phyloP scores from a whole-genome alignment of 2,888 invertebrate species.

The Mantis religiosa region DNA sequence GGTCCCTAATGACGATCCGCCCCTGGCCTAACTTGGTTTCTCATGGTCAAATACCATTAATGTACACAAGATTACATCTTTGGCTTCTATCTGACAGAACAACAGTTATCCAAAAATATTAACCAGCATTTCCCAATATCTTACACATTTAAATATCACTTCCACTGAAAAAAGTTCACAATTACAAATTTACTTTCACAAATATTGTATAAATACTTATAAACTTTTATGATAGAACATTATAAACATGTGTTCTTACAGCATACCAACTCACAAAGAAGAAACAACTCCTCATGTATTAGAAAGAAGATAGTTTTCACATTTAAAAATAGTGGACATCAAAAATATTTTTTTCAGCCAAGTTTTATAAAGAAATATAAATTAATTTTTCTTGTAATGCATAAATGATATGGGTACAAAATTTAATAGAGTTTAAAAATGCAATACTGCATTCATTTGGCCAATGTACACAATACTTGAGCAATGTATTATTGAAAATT shows the following conservation, averaged over 20 bases:
- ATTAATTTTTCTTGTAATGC: not conserved
- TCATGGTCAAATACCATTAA: no score
- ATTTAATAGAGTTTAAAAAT: not conserved
- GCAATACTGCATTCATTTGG: not conserved
- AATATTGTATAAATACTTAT: not conserved
- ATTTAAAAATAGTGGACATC: not conserved
- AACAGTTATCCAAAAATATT: not conserved
- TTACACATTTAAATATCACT: not conserved
- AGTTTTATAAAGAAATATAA: not conserved
- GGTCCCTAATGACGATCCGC: no score
- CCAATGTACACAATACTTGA: not conserved
- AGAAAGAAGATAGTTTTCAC: not conserved
- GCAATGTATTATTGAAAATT: not conserved
- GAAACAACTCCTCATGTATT: not conserved
- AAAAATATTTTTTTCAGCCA: not conserved
- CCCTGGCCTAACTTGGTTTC: no score
- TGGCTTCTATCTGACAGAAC: not conserved
- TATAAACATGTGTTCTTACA: not conserved
- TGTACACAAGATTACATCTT: no score
- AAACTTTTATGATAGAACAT: not conserved
- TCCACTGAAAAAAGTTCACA: not conserved
- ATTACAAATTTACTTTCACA: not conserved
- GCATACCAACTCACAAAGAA: not conserved
- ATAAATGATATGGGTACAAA: not conserved
- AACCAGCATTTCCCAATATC: not conserved